Percentiles rank a stretch among this genome's conserved stretches.
These are phyloP conservation scores for Ceratosolen solmsi DNA, from an alignment of 1,140 invertebrate genomes.

Conservation along the genomic window DNA sequence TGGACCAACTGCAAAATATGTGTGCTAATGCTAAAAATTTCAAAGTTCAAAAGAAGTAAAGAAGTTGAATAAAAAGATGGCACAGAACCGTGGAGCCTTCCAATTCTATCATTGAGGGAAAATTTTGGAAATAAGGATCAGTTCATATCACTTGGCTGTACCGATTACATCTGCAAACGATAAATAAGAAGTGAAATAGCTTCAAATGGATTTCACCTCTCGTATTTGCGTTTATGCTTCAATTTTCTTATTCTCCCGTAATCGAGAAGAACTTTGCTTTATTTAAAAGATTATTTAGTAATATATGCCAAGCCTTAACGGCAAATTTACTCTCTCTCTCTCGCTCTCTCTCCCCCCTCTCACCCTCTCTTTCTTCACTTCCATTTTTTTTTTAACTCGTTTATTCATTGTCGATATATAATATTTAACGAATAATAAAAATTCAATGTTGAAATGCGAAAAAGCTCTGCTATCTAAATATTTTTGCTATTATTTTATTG, in stretches of 20 bases:
- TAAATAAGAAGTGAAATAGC: not conserved
- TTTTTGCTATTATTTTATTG: too few relatives aligned
- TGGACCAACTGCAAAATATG: not conserved
- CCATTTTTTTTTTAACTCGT: too few relatives aligned
- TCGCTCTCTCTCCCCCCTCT: too few relatives aligned
- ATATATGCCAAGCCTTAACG: too few relatives aligned
- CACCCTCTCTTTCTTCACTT: too few relatives aligned
- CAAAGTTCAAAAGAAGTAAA: not conserved
- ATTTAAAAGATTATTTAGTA: too few relatives aligned
- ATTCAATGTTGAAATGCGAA: too few relatives aligned
- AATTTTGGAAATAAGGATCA: not conserved
- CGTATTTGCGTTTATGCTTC: not conserved
- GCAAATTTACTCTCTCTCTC: too few relatives aligned
- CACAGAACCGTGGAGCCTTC: not conserved
- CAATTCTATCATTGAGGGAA: not conserved
- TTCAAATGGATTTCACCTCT: not conserved
- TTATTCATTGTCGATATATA: too few relatives aligned
- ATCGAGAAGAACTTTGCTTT: not conserved
- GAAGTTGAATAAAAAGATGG: not conserved
- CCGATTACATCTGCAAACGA: not conserved
- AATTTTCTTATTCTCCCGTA: not conserved
- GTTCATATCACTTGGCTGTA: not conserved
- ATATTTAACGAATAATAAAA: too few relatives aligned
- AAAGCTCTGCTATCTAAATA: too few relatives aligned
- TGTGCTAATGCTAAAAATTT: not conserved